These are phyloP conservation scores for Drosophila malerkotliana DNA, from an alignment of 1,140 invertebrate genomes.

Conservation along the genomic window DNA sequence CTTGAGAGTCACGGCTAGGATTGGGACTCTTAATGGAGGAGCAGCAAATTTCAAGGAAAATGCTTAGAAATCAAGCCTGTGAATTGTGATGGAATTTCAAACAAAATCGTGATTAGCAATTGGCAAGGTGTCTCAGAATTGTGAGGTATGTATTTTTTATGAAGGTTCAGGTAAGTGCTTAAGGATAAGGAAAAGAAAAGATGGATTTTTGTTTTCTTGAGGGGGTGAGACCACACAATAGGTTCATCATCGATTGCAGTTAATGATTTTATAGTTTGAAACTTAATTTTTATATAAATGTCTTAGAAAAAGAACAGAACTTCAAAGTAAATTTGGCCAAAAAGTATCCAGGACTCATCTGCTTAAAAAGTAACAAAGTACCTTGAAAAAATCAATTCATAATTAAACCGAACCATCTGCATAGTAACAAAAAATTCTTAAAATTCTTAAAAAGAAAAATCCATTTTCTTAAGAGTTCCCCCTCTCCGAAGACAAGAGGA, in stretches of 20 bases:
- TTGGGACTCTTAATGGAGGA: constrained; percentile 18
- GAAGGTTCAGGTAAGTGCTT: constrained; percentile 33
- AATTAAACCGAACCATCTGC: background rate
- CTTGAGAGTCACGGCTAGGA: constrained; percentile 8
- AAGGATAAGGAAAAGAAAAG: constrained; percentile 29
- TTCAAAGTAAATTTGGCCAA: too few species aligned
- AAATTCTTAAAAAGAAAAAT: background rate
- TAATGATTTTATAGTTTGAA: constrained; percentile 14
- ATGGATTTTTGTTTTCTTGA: constrained; percentile 5
- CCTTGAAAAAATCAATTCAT: too few species aligned
- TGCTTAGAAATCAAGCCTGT: constrained; percentile 58
- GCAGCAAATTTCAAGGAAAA: constrained; percentile 18
- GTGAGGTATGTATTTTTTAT: background rate
- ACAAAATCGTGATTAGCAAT: constrained; percentile 63
- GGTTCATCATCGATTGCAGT: constrained; percentile 14
- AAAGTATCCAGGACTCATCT: too few species aligned
- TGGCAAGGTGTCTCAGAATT: constrained; percentile 35
- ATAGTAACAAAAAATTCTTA: background rate
- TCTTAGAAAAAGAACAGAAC: background rate
- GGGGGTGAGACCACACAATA: constrained; percentile 24
- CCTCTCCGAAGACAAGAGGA: background rate
- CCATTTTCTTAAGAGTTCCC: background rate
- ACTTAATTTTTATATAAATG: constrained; percentile 6
- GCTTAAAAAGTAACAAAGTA: too few species aligned
- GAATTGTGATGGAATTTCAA: constrained; percentile 57